Evolutionary conservation across 1,140 invertebrate species (phyloP).

Genomic region (Panulirus ornatus): DNA sequence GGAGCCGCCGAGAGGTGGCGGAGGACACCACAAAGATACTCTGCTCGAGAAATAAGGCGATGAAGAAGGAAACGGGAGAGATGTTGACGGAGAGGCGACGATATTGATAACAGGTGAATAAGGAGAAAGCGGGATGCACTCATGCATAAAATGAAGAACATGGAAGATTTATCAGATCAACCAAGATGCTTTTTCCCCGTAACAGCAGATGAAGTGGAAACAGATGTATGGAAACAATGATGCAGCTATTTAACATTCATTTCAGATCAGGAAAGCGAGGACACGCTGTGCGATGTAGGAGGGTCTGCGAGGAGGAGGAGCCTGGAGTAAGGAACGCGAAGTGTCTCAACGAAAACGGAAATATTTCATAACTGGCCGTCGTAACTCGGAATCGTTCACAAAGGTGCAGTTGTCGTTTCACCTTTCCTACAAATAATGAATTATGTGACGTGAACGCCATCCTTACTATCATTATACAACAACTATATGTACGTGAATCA

Average conservation of each 20-base stretch:
- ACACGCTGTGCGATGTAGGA: too few relatives aligned
- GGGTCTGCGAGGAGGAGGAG: background rate
- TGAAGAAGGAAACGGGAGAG: background rate
- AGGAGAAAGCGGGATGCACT: background rate
- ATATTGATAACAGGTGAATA: background rate
- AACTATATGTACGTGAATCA: background rate
- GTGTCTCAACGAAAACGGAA: constrained; percentile 37
- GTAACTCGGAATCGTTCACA: constrained; percentile 3
- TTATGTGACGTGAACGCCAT: too few relatives aligned
- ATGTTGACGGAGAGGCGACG: background rate
- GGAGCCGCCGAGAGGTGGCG: background rate
- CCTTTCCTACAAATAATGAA: background rate
- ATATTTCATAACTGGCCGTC: background rate
- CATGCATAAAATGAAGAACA: too few relatives aligned
- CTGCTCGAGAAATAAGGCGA: background rate
- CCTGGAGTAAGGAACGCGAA: background rate
- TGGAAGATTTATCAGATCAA: too few relatives aligned
- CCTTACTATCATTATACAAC: too few relatives aligned
- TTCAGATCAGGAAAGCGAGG: too few relatives aligned
- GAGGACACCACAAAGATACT: background rate
- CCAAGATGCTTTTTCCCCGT: too few relatives aligned
- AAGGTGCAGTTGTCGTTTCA: background rate
- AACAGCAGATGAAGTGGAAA: too few relatives aligned
- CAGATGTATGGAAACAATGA: too few relatives aligned
- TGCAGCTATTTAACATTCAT: too few relatives aligned